Evolutionary conservation across 2,888 invertebrate species (phyloP), one percentile per base, ranked within the genome.

Genomic region (Stenoptilia bipunctidactyla): DNA sequence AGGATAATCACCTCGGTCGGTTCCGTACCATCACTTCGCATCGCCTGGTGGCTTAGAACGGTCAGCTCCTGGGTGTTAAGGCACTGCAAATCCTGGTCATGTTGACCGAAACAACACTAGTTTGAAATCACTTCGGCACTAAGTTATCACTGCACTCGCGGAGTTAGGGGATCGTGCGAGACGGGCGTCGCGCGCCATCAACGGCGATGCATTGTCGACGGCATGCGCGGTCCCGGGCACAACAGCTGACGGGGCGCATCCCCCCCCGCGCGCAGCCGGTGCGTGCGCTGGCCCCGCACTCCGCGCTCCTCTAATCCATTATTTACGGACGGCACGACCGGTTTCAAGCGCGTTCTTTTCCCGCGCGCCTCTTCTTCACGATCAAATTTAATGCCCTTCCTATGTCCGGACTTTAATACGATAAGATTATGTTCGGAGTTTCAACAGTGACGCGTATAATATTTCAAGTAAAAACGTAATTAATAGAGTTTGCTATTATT

Each of bases 161-260:
- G 50, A n/a, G n/a, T n/a, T 46, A 51, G 44, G 49, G 48, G 50
- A 47, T 46, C 44, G 50, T 44, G 40, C 20, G 20, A 20, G 4
- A 58, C 72, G 61, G 51, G 68, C 72, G 74, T 56, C 72, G 66
- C 61, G 68, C 71, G 66, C 73, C 70, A 65, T 68, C 71, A 65
- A 66, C 77, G 71, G 70, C 73, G 76, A 70, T 82, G 82, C 80
- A 82, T 79, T 80, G 77, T 73, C 72, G 66, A 69, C 66, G 59
- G 68, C 55, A 69, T 65, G 61, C 65, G 69, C 71, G 71, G 64
- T 75, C 75, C 76, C 74, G 75, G 70, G 60, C 79, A 82, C 82
- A 83, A 83, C 82, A 83, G 82, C 82, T 83, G 82, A 80, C 79
- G 76, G 79, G 80, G 74, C 76, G 73, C 77, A 70, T 66, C 66